These are phyloP conservation scores for Malurus splendens DNA, from an alignment of 2,797 vertebrate species.

Conservation along the genomic window DNA sequence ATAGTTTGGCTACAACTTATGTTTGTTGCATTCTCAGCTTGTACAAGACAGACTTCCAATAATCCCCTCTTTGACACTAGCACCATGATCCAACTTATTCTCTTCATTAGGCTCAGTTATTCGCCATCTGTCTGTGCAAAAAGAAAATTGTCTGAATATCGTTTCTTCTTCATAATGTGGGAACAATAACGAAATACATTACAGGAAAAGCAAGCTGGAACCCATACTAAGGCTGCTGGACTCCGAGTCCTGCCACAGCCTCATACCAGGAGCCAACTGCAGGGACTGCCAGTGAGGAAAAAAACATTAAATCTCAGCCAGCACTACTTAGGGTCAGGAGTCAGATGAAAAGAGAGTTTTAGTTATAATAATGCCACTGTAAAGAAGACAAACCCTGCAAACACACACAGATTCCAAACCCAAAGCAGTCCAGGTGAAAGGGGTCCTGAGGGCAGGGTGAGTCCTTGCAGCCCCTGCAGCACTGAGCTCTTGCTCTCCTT, in stretches of 20 bases:
- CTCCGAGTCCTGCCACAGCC: not conserved
- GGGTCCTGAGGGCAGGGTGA: not conserved
- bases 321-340: not conserved
- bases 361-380: not conserved
- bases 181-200: not conserved
- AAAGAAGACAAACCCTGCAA: not conserved
- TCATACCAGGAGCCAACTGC: not conserved
- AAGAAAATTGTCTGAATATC: conserved; percentile 13
- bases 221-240: not conserved
- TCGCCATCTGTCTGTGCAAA: conserved; percentile 25
- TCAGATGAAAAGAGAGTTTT: not conserved
- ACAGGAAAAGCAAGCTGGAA: conserved; percentile 14
- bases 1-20: not conserved
- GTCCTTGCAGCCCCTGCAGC: accelerated
- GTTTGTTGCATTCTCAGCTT: conserved; percentile 47
- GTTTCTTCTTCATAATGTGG: conserved; percentile 14
- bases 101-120: conserved; percentile 38
- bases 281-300: not conserved
- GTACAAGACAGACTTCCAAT: conserved; percentile 21
- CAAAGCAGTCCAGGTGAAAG: not conserved
- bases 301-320: not conserved
- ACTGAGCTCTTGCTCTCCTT: accelerated
- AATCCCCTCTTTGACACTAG: conserved; percentile 33
- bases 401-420: not conserved
- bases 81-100: conserved; percentile 34